phyloP scores from a whole-genome alignment of 2,888 invertebrate genomes.

The Erpobdella octoculata region DNA sequence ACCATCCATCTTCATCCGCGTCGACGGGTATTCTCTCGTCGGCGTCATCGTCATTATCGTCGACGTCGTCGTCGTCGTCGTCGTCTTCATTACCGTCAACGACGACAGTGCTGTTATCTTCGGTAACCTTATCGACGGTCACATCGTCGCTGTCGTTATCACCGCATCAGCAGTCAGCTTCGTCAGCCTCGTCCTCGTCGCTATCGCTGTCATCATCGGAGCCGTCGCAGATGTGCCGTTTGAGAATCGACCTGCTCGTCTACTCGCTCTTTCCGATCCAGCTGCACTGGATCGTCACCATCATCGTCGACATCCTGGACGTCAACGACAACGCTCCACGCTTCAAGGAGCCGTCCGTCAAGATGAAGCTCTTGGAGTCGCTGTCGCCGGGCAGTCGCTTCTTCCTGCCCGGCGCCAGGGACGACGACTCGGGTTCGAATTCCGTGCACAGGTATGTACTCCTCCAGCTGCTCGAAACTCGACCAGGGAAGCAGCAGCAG shows the following conservation, averaged over 20 bases:
- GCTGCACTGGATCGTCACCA: background rate
- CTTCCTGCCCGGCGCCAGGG: background rate
- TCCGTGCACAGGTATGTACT: background rate
- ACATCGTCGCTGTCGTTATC: too few relatives aligned
- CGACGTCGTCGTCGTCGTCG: conserved; percentile 15
- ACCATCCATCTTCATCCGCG: background rate
- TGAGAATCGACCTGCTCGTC: background rate
- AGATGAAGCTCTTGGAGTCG: background rate
- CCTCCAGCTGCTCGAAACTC: background rate
- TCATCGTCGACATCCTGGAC: conserved; percentile 9
- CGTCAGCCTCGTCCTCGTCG: background rate
- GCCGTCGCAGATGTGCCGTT: background rate
- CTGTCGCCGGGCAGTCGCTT: background rate
- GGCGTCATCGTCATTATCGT: background rate
- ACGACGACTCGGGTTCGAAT: background rate
- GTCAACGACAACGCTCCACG: background rate
- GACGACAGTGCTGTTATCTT: background rate
- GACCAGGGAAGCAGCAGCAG: too few relatives aligned
- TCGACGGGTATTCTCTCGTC: background rate
- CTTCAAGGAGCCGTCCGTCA: background rate
- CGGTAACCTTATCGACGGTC: too few relatives aligned
- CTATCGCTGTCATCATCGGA: background rate
- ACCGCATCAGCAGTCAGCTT: background rate
- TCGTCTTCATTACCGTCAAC: background rate
- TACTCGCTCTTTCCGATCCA: background rate